These are phyloP conservation scores for Neodiprion fabricii DNA, from an alignment of 1,140 invertebrate species.

Conservation along the genomic window DNA sequence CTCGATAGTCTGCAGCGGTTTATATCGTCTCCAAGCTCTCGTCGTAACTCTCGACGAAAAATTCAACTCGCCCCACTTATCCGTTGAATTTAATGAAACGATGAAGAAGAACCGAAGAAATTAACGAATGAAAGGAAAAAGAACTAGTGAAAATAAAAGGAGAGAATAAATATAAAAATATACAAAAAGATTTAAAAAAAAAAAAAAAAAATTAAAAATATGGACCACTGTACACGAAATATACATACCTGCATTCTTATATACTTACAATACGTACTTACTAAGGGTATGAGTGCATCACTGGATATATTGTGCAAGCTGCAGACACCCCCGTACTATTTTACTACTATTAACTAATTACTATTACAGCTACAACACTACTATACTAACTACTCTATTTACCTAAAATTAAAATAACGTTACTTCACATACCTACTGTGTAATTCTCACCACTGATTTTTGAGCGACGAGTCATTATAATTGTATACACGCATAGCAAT, in stretches of 20 bases:
- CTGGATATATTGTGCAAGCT: background rate
- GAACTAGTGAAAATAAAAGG: background rate
- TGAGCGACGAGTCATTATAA: background rate
- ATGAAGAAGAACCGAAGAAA: background rate
- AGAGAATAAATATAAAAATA: background rate
- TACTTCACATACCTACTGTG: too few relatives aligned
- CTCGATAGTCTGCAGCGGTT: background rate
- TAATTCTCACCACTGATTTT: background rate
- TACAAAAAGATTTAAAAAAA: background rate
- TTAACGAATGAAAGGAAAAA: too few relatives aligned
- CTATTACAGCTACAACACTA: background rate
- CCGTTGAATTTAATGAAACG: too few relatives aligned
- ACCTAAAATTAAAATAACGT: too few relatives aligned
- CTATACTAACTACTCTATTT: background rate
- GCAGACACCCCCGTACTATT: background rate
- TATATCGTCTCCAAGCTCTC: background rate
- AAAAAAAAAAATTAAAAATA: background rate
- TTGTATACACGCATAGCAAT: background rate
- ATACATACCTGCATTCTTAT: conserved; percentile 5
- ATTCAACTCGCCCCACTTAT: too few relatives aligned
- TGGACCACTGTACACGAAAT: background rate
- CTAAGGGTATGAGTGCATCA: conserved; percentile 3
- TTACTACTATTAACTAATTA: conserved; percentile 6
- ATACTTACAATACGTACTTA: background rate
- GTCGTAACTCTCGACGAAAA: too few relatives aligned